Evolutionary conservation across 2,113 vertebrate species (phyloP).

Genomic region (Phyllostomus hastatus): DNA sequence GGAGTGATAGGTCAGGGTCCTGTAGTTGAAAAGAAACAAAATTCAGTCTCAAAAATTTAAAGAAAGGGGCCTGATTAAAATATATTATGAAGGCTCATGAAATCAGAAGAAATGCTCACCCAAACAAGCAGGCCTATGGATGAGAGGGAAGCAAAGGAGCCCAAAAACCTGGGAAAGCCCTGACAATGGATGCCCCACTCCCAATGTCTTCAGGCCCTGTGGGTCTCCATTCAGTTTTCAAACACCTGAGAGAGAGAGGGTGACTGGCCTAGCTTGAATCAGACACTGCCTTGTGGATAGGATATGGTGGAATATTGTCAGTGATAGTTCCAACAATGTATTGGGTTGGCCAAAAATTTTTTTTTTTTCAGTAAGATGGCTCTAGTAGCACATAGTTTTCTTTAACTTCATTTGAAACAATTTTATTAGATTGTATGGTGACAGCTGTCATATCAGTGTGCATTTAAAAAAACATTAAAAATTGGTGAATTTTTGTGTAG

Average conservation of each 20-base stretch:
- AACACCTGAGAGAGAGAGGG: not conserved
- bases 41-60: not conserved
- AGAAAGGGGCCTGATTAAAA: not conserved
- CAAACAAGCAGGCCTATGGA: not conserved
- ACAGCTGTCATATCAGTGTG: no score
- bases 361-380: no score
- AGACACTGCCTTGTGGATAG: not conserved
- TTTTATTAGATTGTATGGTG: no score
- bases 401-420: no score
- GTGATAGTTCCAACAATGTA: not conserved
- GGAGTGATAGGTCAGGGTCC: not conserved
- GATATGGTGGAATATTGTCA: not conserved
- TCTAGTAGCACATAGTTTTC: no score
- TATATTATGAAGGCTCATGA: not conserved
- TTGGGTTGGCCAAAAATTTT: no score
- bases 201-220: not conserved
- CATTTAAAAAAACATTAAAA: no score
- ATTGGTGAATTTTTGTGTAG: no score
- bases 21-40: not conserved
- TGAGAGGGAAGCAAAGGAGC: not conserved
- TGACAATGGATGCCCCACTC: not conserved
- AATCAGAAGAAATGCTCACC: not conserved
- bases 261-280: not conserved
- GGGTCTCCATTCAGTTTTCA: not conserved
- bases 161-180: not conserved